Evolutionary conservation across 1,140 invertebrate species (phyloP).

Genomic region (Pachyrhynchus sulphureomaculatus): DNA sequence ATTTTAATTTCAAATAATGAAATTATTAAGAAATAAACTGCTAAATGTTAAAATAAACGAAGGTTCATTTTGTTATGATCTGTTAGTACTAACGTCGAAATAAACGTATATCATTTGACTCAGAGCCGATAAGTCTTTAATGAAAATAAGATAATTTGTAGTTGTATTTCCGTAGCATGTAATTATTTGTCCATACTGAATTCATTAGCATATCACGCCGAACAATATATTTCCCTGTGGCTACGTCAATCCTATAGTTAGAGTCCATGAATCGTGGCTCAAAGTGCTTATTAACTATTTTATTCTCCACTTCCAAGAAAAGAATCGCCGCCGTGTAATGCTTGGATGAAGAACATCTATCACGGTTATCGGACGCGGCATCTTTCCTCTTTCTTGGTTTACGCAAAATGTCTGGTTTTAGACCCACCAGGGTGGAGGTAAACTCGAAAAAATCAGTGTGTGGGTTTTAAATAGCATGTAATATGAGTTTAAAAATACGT

Average conservation of each 20-base stretch:
- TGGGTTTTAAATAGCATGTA: no score
- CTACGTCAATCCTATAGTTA: conserved; percentile 23
- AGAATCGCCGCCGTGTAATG: conserved; percentile 14
- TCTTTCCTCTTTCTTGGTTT: conserved; percentile 11
- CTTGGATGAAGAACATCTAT: conserved; percentile 7
- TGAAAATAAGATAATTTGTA: not conserved
- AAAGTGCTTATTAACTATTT: conserved; percentile 31
- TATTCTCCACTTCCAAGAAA: conserved; percentile 25
- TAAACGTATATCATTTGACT: no score
- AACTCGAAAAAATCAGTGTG: no score
- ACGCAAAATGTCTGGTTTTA: not conserved
- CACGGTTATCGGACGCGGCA: conserved; percentile 1
- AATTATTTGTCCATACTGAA: conserved; percentile 15
- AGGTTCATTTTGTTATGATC: no score
- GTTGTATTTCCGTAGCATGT: not conserved
- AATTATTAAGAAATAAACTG: no score
- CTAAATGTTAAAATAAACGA: no score
- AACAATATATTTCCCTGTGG: conserved; percentile 20
- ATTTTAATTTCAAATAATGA: no score
- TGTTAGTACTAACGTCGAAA: no score
- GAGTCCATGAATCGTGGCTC: conserved; percentile 22
- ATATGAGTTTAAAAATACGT: no score
- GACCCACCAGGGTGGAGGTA: conserved; percentile 2
- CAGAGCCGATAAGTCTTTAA: conserved; percentile 2
- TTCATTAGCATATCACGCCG: conserved; percentile 20